Base-by-base conservation (phyloP, 1,140 invertebrate genomes). In the Zaprionus kolodkinae region DNA sequence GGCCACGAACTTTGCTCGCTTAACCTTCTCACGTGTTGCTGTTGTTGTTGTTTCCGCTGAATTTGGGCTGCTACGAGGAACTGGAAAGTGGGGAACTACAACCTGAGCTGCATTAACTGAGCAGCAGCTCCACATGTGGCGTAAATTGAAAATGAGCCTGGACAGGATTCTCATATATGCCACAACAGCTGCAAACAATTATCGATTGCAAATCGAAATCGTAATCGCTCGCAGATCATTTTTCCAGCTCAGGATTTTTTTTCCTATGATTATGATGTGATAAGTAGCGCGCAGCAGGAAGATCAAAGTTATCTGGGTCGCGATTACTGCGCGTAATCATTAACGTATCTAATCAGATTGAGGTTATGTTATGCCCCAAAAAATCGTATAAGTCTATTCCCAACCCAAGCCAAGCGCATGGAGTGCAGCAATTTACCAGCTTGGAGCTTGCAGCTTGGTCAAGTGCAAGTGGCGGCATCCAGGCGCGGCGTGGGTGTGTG, bases 1-100 rank as follows among this genome's bases (percentile, higher is more conserved):
- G 78, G 75, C 81, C 85, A 75, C 84, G 85, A 88, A 89, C 85
- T 88, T 69, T 88, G 85, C 74, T 74, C 85, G 84, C 68, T 75
- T 88, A 89, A 88, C 85, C 84, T 79, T 74, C 76, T 70, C 65
- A 45, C 48, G 73, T 70, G 65, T 33, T 48, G 60, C 45, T 43
- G 66, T 40, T 71, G 75, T 13, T 40, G 69, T 55, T 54, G 55
- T 66, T 78, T 52, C 61, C 66, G 65, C 45, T 79, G 79, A 79
- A 86, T 73, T 88, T 88, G 30, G 84, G 81, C 70, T 66, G 27
- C 27, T n/a, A n/a, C n/a, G n/a, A n/a, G n/a, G n/a, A n/a, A n/a
- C n/a, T n/a, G n/a, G n/a, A n/a, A 30, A 30, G 21, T 33, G 62
- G 21, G 62, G 21, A 21, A 21, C 40, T 43, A 15, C 40, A n/a